Conservation (phyloP, 2,113 vertebrate genomes). For the Lynx canadensis region DNA sequence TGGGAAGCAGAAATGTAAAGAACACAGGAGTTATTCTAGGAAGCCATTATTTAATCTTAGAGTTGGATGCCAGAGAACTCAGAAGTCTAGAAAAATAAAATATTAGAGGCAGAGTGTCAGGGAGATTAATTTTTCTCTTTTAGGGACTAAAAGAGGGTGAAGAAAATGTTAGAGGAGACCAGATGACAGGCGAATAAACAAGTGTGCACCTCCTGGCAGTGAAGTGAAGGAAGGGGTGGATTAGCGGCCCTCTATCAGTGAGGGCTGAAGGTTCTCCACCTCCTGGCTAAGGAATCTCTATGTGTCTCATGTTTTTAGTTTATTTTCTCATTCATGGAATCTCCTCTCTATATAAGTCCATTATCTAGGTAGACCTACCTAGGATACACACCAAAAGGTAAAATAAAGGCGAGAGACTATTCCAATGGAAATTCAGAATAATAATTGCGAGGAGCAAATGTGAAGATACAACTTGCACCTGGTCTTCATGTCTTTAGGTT, state of each 20-base stretch:
- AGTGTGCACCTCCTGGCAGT: not conserved
- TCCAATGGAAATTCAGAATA: not conserved
- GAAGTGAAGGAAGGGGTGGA: rapidly evolving
- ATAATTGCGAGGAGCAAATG: not conserved
- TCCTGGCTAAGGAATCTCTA: not conserved
- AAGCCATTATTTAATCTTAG: not conserved
- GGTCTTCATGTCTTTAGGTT: not conserved
- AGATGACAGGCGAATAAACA: not conserved
- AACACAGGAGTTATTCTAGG: not conserved
- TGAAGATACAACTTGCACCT: not conserved
- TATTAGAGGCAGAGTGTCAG: not conserved
- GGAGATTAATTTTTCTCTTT: not conserved
- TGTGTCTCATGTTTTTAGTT: not conserved
- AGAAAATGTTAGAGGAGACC: not conserved
- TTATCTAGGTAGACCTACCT: not conserved
- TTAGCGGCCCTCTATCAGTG: not conserved
- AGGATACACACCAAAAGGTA: not conserved
- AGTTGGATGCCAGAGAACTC: not conserved
- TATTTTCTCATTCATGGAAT: not conserved
- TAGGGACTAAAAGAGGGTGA: not conserved
- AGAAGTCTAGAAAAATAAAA: slow-evolving; percentile 39
- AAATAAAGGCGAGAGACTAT: not conserved
- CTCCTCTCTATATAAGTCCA: not conserved
- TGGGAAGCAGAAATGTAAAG: slow-evolving; percentile 1
- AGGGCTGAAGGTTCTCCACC: not conserved